phyloP scores from a whole-genome alignment of 2,888 invertebrate species.

The Ganaspis brasiliensis region DNA sequence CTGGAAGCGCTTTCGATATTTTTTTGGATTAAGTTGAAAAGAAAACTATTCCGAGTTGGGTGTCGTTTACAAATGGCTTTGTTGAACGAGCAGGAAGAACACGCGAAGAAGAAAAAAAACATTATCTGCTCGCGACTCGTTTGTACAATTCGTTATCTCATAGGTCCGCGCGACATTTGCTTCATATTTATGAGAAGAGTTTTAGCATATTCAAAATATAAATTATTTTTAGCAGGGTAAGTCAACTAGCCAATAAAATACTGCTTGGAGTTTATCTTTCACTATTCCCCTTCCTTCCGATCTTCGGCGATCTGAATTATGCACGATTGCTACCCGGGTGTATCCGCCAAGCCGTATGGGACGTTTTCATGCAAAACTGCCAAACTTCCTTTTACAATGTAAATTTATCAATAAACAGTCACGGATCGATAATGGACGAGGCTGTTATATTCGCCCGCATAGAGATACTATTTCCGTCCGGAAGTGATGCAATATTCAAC shows the following conservation, averaged over 20 bases:
- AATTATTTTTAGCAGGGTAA: conserved; percentile 74
- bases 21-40: background rate
- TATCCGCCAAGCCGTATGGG: conserved; percentile 49
- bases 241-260: conserved; percentile 77
- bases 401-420: conserved; percentile 60
- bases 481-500: conserved; percentile 42
- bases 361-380: conserved; percentile 60
- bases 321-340: conserved; percentile 62
- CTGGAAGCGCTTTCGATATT: background rate
- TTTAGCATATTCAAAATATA: conserved; percentile 77
- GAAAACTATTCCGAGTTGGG: background rate
- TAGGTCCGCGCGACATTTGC: conserved; percentile 64
- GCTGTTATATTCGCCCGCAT: conserved; percentile 1
- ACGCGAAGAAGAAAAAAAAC: conserved; percentile 29
- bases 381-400: conserved; percentile 66
- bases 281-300: conserved; percentile 29
- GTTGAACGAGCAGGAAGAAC: conserved; percentile 25
- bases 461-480: conserved; percentile 28
- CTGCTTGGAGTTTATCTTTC: conserved; percentile 71
- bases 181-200: conserved; percentile 77
- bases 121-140: conserved; percentile 59
- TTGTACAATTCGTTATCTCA: conserved; percentile 74
- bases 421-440: conserved; percentile 40
- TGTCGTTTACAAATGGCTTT: conserved; percentile 33
- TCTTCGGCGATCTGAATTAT: conserved; percentile 62